phyloP scores from a whole-genome alignment of 2,888 invertebrate species.

The Mellilla xanthometata region DNA sequence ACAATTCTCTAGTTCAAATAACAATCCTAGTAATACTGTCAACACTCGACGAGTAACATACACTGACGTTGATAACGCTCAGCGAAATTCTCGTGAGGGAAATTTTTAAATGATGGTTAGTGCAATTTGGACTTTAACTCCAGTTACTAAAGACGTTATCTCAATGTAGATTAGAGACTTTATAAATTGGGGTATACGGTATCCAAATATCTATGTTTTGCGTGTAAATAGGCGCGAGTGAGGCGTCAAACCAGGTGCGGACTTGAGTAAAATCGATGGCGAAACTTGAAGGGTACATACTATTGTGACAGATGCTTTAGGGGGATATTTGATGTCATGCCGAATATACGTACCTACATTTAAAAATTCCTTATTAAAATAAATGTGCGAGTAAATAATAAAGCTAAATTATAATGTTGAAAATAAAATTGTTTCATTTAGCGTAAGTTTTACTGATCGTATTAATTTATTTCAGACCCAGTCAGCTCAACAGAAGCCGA shows the following conservation, averaged over 20 bases:
- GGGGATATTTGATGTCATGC: slow-evolving; percentile 61
- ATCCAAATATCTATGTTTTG: slow-evolving; percentile 78
- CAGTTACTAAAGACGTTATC: slow-evolving; percentile 43
- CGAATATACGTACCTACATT: slow-evolving; percentile 54
- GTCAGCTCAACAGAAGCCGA: slow-evolving; percentile 64
- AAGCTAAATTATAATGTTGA: no score
- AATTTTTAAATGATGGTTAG: slow-evolving; percentile 37
- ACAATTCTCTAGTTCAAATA: slow-evolving; percentile 67
- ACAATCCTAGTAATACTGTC: slow-evolving; percentile 71
- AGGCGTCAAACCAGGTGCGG: slow-evolving; percentile 76
- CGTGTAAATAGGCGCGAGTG: slow-evolving; percentile 75
- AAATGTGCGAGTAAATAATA: slow-evolving; percentile 49
- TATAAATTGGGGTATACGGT: slow-evolving; percentile 60
- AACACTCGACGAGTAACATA: slow-evolving; percentile 67
- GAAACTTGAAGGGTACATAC: slow-evolving; percentile 66
- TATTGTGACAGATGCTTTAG: slow-evolving; percentile 75
- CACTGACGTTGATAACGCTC: slow-evolving; percentile 68
- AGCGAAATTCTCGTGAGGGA: slow-evolving; percentile 61
- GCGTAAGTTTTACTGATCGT: no score
- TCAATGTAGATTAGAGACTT: slow-evolving; percentile 31
- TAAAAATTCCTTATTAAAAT: slow-evolving; percentile 48
- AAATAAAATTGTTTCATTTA: no score
- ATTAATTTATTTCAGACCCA: slow-evolving; percentile 57
- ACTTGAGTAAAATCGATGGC: slow-evolving; percentile 68
- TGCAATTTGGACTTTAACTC: slow-evolving; percentile 41